Evolutionary conservation across 1,140 invertebrate genomes (phyloP).

Genomic region (Euglossa dilemma): DNA sequence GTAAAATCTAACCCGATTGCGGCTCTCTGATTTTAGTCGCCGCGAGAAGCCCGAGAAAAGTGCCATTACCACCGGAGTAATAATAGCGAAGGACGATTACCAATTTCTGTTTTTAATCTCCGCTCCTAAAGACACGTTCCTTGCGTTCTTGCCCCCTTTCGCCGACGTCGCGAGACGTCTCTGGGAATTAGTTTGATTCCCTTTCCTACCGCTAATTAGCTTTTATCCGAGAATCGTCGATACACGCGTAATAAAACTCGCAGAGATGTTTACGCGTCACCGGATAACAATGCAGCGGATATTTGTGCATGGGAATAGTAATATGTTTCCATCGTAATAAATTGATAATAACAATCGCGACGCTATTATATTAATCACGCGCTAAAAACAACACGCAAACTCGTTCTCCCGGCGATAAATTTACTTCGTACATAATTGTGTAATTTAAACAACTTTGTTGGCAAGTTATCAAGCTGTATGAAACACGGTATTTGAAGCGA

Average conservation of each 20-base stretch:
- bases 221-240: not conserved
- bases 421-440: constrained; percentile 33
- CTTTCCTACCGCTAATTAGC: not conserved
- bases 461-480: constrained; percentile 29
- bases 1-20: constrained; percentile 34
- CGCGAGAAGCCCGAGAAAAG: not conserved
- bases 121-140: too few species aligned
- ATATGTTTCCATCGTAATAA: constrained; percentile 14
- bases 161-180: not conserved
- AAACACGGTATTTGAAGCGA: not conserved
- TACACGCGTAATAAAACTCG: not conserved
- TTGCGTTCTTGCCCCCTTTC: not conserved
- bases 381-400: constrained; percentile 28
- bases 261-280: not conserved
- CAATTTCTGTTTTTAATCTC: not conserved
- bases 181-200: not conserved
- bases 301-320: not conserved
- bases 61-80: not conserved
- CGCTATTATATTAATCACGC: constrained; percentile 26
- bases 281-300: not conserved
- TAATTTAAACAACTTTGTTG: constrained; percentile 36
- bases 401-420: constrained; percentile 16
- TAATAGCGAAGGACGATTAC: not conserved
- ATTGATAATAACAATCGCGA: constrained; percentile 36
- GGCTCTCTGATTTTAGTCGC: not conserved